Evolutionary conservation across 2,113 vertebrate species (phyloP), one percentile per base, ranked within the genome.

Genomic region (Microcebus lehilahytsara): DNA sequence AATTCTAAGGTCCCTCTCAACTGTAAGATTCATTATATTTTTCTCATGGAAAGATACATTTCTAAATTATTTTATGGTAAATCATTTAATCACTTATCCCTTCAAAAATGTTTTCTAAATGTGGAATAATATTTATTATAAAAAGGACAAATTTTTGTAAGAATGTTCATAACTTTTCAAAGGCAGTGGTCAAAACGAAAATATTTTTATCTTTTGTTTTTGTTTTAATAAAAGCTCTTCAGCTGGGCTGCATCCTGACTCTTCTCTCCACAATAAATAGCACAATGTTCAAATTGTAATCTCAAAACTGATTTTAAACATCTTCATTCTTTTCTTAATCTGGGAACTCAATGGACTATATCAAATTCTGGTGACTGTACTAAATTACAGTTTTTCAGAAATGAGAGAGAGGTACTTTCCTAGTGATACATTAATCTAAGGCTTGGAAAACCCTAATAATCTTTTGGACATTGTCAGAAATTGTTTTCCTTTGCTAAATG

Each of bases 361-460:
- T 16, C 37, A 93, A 72, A 58, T 83, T 93, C 72, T 69, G 78
- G 42, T 85, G 56, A 79, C 64, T 32, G 20, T 53, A 46, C 78
- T 89, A 91, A 98, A 90, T 96, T 93, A 79, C 19, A 84, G 42
- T 95, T 96, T 83, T 86, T 81, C 56, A 75, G 80, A 96, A 93
- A 78, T 49, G 64, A 49, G n/a, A 95, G 88, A 49, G n/a, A 95
- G 88, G 42, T 64, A 62, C n/a, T 79, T 94, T 79, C 51, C 27
- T 75, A 10, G 53, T 62, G 72, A 86, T 85, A 72, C 62, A 94
- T 89, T 95, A 79, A 77, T 88, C 66, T 64, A 46, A 96, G 80
- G 27, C 46, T 89, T 69, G 72, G 60, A 64, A 89, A 94, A 75
- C 69, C 37, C 67, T 91, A 94, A 85, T 72, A 89, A n/a, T 58